phyloP scores from a whole-genome alignment of 1,140 invertebrate genomes.

The Dinoponera quadriceps region DNA sequence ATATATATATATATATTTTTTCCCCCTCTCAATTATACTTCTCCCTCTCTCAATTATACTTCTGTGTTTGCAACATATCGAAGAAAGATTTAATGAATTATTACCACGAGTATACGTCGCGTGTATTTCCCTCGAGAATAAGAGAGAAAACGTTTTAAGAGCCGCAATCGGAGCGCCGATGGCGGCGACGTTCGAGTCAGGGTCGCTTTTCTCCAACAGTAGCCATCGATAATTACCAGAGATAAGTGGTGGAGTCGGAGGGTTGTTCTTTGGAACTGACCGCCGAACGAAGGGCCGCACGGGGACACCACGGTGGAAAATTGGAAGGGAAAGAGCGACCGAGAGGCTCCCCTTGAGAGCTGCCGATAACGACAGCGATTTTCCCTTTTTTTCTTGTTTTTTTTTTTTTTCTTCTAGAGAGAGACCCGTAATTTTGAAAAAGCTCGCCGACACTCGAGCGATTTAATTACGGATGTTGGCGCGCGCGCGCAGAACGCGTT shows the following conservation, averaged over 20 bases:
- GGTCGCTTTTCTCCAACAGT: conserved; percentile 15
- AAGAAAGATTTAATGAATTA: too few relatives aligned
- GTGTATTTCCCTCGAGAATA: not conserved
- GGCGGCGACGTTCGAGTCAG: not conserved
- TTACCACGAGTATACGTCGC: too few relatives aligned
- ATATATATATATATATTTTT: too few relatives aligned
- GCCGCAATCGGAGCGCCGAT: not conserved
- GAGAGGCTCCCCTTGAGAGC: not conserved
- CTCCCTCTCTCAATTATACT: too few relatives aligned
- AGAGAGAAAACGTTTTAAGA: conserved; percentile 1
- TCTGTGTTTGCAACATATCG: too few relatives aligned
- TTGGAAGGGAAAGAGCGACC: not conserved
- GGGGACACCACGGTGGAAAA: conserved; percentile 4
- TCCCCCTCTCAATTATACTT: too few relatives aligned
- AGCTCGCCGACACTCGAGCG: not conserved
- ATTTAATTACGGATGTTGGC: not conserved
- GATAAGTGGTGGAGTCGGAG: conserved; percentile 40
- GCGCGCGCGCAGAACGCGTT: not conserved
- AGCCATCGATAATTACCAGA: conserved; percentile 58
- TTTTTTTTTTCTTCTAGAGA: too few relatives aligned
- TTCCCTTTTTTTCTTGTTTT: not conserved
- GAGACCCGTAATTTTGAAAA: not conserved
- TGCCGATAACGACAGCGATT: conserved; percentile 10
- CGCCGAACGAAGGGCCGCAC: not conserved
- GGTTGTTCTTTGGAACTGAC: not conserved